Base-by-base conservation (phyloP, 2,797 vertebrate genomes). In the Acanthurus lineatus region DNA sequence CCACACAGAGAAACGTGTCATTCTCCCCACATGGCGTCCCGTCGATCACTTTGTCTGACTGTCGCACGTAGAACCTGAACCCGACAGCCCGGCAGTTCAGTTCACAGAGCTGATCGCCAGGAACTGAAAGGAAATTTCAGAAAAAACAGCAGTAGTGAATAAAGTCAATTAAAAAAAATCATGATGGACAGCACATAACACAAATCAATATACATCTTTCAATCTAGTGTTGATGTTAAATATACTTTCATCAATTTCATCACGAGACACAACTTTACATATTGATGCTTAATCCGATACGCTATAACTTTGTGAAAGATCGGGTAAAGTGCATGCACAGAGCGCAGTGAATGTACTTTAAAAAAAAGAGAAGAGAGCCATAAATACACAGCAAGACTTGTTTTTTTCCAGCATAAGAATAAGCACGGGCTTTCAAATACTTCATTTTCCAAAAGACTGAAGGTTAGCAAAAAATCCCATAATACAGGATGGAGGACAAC, bases 11-110 rank as follows among this genome's bases (percentile, higher is more conserved):
- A 14, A 95, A 93, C 0, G 96, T 94, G 0, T 96, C 94, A 0
- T 97, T 97, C 66, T 86, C 93, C 59, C 96, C 97, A 25, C 98
- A 99, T 0, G 97, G 97, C 0, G 98, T 98, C n/a, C 98, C 98
- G 0, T 99, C 97, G 0, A 96, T 97, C 77, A 97, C 97, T 40
- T 89, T 94, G 62, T 97, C 97, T 0, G 97, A 93, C 86, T 97
- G 96, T 4, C 95, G 94, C 32, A 99, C 97, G 0, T 99, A 99
- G 94, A 99, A 99, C 14, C 97, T 95, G 93, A 97, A 99, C 16
- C 98, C 98, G 2, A 95, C 88, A 0, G 98, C 98, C 1, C 97
- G 95, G 85, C 98, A 99, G 83, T 97, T 97, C 71, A 99, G 93
- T 77, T 98, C 96, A 61, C 98, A 99, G 22, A 94, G 96, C 80